phyloP scores from a whole-genome alignment of 2,888 invertebrate genomes.

The Pherbina coryleti region DNA sequence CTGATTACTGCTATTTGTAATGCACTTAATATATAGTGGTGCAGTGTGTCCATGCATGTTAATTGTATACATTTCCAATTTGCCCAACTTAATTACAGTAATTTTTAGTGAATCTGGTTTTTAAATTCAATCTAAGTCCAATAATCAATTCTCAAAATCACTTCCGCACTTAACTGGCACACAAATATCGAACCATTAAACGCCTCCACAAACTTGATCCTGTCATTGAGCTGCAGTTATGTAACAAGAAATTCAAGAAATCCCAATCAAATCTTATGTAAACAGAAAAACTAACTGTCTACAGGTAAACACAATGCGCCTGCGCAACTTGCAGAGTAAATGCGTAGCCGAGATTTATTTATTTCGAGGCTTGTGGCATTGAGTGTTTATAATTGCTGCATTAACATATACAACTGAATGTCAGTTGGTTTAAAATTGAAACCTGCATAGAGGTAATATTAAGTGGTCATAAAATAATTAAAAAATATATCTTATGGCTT shows the following conservation, averaged over 20 bases:
- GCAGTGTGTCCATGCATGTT: no score
- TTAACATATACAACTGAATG: not conserved
- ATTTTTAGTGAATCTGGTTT: not conserved
- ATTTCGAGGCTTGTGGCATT: not conserved
- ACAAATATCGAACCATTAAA: not conserved
- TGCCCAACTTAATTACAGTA: not conserved
- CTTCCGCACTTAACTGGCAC: not conserved
- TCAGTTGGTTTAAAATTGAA: not conserved
- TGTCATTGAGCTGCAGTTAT: not conserved
- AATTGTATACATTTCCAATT: not conserved
- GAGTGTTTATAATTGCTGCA: not conserved
- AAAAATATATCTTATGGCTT: not conserved
- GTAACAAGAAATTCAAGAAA: not conserved
- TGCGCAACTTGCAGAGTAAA: no score
- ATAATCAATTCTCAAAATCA: not conserved
- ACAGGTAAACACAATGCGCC: not conserved
- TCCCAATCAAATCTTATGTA: not conserved
- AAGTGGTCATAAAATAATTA: not conserved
- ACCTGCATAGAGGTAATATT: not conserved
- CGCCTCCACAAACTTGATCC: conserved; percentile 24
- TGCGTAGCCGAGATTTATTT: not conserved
- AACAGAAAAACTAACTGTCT: not conserved
- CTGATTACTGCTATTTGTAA: no score
- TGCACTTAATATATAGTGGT: no score
- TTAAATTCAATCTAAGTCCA: not conserved